Evolutionary conservation across 2,888 invertebrate genomes (phyloP).

Genomic region (Nemapogon koenigi): DNA sequence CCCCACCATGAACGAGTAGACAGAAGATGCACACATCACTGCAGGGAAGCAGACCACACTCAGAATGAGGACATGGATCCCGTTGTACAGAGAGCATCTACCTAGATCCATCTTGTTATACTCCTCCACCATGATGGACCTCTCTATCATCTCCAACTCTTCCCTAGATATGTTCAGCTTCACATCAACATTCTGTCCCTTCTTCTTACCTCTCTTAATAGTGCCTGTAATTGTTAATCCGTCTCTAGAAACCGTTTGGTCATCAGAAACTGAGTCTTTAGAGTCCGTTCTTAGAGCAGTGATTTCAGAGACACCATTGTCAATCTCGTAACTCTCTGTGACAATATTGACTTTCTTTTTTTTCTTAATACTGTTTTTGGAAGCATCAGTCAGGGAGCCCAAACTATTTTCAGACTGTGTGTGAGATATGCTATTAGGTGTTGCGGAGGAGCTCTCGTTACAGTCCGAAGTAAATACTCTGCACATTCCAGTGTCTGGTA

Average conservation of each 20-base stretch:
- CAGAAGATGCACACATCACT: slow-evolving; percentile 67
- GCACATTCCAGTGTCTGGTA: slow-evolving; percentile 42
- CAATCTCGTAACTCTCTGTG: slow-evolving; percentile 50
- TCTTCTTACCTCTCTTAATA: slow-evolving; percentile 74
- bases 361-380: slow-evolving; percentile 51
- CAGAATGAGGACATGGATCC: slow-evolving; percentile 70
- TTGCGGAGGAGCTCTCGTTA: slow-evolving; percentile 45
- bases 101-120: slow-evolving; percentile 63
- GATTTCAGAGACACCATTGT: slow-evolving; percentile 47
- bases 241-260: slow-evolving; percentile 58
- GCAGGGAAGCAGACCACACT: slow-evolving; percentile 71
- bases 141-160: slow-evolving; percentile 73
- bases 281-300: slow-evolving; percentile 44
- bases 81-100: slow-evolving; percentile 63
- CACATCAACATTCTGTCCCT: slow-evolving; percentile 75
- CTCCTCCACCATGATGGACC: slow-evolving; percentile 65
- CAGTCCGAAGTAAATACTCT: slow-evolving; percentile 38
- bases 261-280: slow-evolving; percentile 59
- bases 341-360: slow-evolving; percentile 71
- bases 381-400: slow-evolving; percentile 47
- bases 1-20: slow-evolving; percentile 77
- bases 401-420: slow-evolving; percentile 58
- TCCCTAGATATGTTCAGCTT: slow-evolving; percentile 75
- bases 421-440: slow-evolving; percentile 52
- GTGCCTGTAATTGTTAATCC: slow-evolving; percentile 73